Evolutionary conservation across 2,888 invertebrate species (phyloP), one percentile per base, ranked within the genome.

Genomic region (Caenorhabditis zanzibari): DNA sequence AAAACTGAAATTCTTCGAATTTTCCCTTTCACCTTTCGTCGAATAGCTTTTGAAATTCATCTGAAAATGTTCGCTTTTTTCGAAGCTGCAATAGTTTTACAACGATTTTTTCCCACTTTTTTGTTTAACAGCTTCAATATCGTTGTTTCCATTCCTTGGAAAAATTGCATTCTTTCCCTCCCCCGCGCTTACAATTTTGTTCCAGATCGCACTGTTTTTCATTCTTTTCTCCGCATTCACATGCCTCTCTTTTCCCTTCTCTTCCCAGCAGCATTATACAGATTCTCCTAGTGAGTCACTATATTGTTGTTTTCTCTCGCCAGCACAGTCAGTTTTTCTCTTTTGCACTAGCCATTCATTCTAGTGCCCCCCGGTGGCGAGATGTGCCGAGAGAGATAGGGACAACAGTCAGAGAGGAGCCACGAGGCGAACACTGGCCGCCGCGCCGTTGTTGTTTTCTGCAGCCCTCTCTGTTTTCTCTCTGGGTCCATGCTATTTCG

Each of bases 401-500:
- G 54, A 77, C 38, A 47, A 76, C 59, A 63, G 76, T 59, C 68
- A 41, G 77, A 59, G 44, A 44, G 41, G 61, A 77, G 79, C 68
- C 63, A 41, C 49, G 49, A 26, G 44, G n/a, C 52, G 79, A 79
- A 71, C 79, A 71, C 71, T 63, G 71, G 71, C 47, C 79, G 79
- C 71, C 56, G 79, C 28, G 35, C 24, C 54, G 22, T 3, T n/a
- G n/a, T n/a, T n/a, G n/a, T n/a, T n/a, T n/a, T 26, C n/a, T 38
- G 59, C 35, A 24, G 59, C 38, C 49, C 59, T 69, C 24, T 41
- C 54, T 68, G 38, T 68, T 64, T 77, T 69, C 35, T 68, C 64
- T 79, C 79, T 79, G 54, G 79, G 49, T 35, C 77, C 54, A 69
- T 32, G 41, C 77, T 77, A 77, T 79, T 79, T 79, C 79, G 47